phyloP scores from a whole-genome alignment of 2,888 invertebrate genomes.

The Thalpophila matura region DNA sequence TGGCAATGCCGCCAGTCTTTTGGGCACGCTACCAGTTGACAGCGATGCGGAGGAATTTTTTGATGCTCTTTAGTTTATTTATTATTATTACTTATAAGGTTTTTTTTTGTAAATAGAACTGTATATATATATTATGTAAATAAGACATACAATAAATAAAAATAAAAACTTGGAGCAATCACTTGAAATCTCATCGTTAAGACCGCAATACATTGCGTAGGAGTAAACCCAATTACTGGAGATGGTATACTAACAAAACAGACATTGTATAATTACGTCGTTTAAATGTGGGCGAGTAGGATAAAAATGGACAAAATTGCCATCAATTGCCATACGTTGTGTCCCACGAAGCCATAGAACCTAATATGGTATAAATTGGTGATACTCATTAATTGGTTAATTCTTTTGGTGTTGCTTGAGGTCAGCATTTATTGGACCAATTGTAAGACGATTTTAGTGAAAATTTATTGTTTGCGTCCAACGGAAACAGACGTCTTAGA shows the following conservation, averaged over 20 bases:
- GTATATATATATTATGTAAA: not conserved
- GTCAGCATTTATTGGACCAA: conserved; percentile 64
- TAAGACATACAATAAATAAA: conserved; percentile 14
- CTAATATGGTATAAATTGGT: conserved; percentile 73
- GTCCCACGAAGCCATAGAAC: conserved; percentile 69
- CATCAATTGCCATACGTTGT: conserved; percentile 63
- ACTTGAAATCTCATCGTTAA: conserved; percentile 22
- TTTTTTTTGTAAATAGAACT: too few species aligned
- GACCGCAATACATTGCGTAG: conserved; percentile 47
- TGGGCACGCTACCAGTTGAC: too few species aligned
- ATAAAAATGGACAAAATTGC: conserved; percentile 66
- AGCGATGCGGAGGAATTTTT: too few species aligned
- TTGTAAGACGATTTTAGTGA: conserved; percentile 61
- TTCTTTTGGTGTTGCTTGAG: conserved; percentile 60
- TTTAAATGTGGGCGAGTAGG: conserved; percentile 66
- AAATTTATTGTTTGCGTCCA: conserved; percentile 52
- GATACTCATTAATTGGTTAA: conserved; percentile 75
- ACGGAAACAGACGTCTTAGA: not conserved
- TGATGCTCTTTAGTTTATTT: too few species aligned
- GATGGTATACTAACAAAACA: conserved; percentile 34
- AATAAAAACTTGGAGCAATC: conserved; percentile 14
- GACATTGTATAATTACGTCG: conserved; percentile 54
- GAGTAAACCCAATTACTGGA: conserved; percentile 53
- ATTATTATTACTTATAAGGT: too few species aligned
- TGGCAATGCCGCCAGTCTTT: too few species aligned